Base-by-base conservation (phyloP, 2,888 invertebrate genomes). In the Drosophila meridiana region DNA sequence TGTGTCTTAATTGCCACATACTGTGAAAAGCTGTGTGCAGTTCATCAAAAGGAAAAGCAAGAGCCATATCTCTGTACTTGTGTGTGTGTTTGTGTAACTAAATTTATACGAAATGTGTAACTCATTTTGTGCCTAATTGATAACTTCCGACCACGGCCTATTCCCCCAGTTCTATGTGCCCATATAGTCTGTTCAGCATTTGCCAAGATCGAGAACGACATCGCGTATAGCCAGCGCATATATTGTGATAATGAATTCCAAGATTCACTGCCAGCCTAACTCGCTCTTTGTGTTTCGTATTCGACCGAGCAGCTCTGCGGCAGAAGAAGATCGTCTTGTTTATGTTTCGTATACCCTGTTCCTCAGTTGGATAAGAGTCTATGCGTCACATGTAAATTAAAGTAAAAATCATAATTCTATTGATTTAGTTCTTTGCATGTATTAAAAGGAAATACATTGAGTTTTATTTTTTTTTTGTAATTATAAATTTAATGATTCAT, bases 241-340 rank as follows among this genome's bases (percentile, higher is more conserved):
- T 53, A 58, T 53, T 88, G 90, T 90, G 87, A 89, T 89, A 83
- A 90, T 90, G 91, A 90, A 91, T 90, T 90, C 89, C 80, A 67
- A 82, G 82, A 90, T 89, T 90, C 90, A 91, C 91, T 90, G 90
- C 60, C 90, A 90, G 74, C 74, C 52, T 45, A 63, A 80, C 62
- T 82, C 76, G 64, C 50, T 60, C 69, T 40, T 67, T 67, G 67
- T 66, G 30, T 28, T 40, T 52, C 4, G 8, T 38, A 14, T 28
- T 3, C 13, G 13, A 53, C 20, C 26, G 3, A 38, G 53, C 36
- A 13, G n/a, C 34, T 50, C 28, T 5, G 40, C 64, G 30, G 8
- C 13, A 64, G 28, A 26, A 8, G 7, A 28, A 13, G 43, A 32
- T 59, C 20, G 13, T 42, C 38, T 52, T 40, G 38, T 11, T 11